Evolutionary conservation across 1,140 invertebrate genomes (phyloP).

Genomic region (Fopius arisanus): DNA sequence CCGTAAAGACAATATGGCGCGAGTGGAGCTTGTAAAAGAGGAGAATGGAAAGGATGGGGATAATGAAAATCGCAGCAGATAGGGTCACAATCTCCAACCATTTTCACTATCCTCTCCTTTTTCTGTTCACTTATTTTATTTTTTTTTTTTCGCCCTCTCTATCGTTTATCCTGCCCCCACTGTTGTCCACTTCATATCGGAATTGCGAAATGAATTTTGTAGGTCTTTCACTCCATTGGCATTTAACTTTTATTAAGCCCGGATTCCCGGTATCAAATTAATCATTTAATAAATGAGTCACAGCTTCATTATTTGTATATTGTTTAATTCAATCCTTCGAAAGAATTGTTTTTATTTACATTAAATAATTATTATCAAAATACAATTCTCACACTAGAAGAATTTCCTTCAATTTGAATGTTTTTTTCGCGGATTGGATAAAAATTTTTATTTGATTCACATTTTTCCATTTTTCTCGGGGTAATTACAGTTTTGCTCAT

Average conservation of each 20-base stretch:
- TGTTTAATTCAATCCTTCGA: no score
- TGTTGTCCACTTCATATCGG: background rate
- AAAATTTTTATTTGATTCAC: no score
- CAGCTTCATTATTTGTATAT: no score
- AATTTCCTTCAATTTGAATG: no score
- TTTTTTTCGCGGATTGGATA: no score
- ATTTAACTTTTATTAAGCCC: slow-evolving; percentile 47
- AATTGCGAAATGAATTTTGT: background rate
- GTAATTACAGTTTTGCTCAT: no score
- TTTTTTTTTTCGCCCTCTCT: background rate
- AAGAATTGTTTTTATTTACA: no score
- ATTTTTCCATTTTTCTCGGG: no score
- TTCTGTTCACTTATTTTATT: background rate
- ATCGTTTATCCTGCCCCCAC: background rate
- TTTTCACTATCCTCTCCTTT: slow-evolving; percentile 5
- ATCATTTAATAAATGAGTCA: slow-evolving; percentile 45
- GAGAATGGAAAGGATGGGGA: slow-evolving; percentile 5
- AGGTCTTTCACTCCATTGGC: slow-evolving; percentile 7
- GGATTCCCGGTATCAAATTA: slow-evolving; percentile 44
- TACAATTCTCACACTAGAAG: no score
- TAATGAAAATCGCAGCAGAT: slow-evolving; percentile 11
- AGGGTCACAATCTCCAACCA: background rate
- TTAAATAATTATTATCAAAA: no score
- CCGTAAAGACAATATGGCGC: slow-evolving; percentile 15
- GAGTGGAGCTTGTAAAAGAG: slow-evolving; percentile 6